Evolutionary conservation across 64 coral and sea anemone genomes (phyloP), one percentile per base, ranked within the genome.

Genomic region (Anthopleura sola): DNA sequence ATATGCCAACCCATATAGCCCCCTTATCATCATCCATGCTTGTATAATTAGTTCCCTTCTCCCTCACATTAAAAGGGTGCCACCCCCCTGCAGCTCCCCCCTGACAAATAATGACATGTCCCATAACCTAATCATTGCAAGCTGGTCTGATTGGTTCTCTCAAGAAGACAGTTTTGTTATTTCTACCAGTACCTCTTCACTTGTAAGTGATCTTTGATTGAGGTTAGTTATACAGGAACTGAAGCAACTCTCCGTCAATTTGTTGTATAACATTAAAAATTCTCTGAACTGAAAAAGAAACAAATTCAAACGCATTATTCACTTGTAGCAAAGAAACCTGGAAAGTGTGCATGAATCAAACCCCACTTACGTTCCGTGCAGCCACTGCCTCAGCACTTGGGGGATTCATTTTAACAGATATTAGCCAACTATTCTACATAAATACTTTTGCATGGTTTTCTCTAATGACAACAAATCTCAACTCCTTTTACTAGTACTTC

Each of bases 231-330:
- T 90, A 90, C 94, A 96, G 21, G 88, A 81, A 82, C 86, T 88
- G 49, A 96, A 96, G 84, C 94, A 96, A 64, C 46, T 87, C 48
- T 96, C 90, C 33, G 94, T 96, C 21, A 96, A 90, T 79, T 90
- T 92, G 87, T 96, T 96, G 87, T 96, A 96, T 58, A 96, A 54
- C 84, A 92, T 71, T 68, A 96, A 58, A 40, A 96, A 96, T 38
- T 96, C 94, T 79, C 85, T 96, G 87, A 92, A 96, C 94, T 96
- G 87, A 86, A 81, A 80, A 8, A 55, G 78, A 88, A 83, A 17
- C 0, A 53, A 53, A 53, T 33, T 21, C n/a, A n/a, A 86, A 23
- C 17, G 8, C 8, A 49, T 85, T 55, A 85, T 5, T n/a, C 36
- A n/a, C n/a, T n/a, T n/a, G n/a, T n/a, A 71, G n/a, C 13, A 11